A percentile compares a stretch with the other conserved stretches of the same genome.
Conservation (phyloP, 2,888 invertebrate species). For the Stenotaenia linearis region DNA sequence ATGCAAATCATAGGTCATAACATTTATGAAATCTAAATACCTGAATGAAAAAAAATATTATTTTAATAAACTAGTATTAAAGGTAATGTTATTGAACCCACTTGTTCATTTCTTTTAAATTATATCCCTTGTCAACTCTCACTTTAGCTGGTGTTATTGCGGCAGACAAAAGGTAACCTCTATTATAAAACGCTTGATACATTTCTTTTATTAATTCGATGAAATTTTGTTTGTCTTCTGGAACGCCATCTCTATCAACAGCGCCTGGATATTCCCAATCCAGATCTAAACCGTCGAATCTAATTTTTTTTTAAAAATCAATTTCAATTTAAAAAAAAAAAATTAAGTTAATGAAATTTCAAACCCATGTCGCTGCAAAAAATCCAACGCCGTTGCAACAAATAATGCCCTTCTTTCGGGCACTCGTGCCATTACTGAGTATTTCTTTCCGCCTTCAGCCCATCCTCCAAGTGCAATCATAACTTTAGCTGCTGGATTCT, state of each 20-base stretch:
- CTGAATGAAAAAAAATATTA: conserved; percentile 27
- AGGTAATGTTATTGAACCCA: conserved; percentile 39
- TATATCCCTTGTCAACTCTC: conserved; percentile 78
- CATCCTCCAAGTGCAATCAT: conserved; percentile 39
- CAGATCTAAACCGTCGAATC: conserved; percentile 47
- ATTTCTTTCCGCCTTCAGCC: conserved; percentile 38
- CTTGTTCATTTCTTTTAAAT: conserved; percentile 62
- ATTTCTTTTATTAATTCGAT: conserved; percentile 60
- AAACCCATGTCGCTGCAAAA: conserved; percentile 42
- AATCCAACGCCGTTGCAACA: conserved; percentile 44
- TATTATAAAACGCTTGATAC: conserved; percentile 56
- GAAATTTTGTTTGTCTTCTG: conserved; percentile 71
- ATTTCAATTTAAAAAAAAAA: not conserved
- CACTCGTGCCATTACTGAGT: conserved; percentile 41
- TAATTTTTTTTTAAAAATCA: not conserved
- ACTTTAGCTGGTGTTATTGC: conserved; percentile 84
- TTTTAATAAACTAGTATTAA: not conserved
- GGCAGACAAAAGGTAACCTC: conserved; percentile 65
- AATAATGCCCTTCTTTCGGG: conserved; percentile 42
- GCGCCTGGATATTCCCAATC: conserved; percentile 50
- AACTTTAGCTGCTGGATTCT: conserved; percentile 43
- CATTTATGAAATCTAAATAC: conserved; percentile 77
- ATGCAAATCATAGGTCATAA: conserved; percentile 87
- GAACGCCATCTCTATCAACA: conserved; percentile 49
- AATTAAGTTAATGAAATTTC: not conserved